A percentile compares a stretch with the other conserved stretches of the same genome.
These are phyloP conservation scores for Crax fasciolata DNA, from an alignment of 2,797 vertebrate genomes.

Conservation along the genomic window DNA sequence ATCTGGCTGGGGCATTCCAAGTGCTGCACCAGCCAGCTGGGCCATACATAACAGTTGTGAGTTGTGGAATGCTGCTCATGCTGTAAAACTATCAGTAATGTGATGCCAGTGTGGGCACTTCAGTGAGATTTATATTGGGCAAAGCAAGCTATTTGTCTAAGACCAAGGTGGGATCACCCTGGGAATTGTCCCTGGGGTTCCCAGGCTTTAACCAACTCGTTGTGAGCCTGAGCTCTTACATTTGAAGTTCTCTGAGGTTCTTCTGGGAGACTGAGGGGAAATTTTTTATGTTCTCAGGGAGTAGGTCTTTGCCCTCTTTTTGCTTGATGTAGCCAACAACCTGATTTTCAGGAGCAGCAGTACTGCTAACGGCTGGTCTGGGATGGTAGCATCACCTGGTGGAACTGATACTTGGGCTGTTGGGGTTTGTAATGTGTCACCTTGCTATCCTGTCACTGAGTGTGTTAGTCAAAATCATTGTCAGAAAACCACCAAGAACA, in stretches of 20 bases:
- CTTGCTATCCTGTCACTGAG: rapidly evolving
- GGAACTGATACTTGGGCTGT: background rate
- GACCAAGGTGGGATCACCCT: background rate
- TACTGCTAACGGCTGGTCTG: background rate
- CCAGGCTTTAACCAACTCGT: background rate
- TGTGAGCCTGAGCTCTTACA: background rate
- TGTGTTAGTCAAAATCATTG: background rate
- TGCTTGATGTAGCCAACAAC: background rate
- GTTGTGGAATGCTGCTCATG: background rate
- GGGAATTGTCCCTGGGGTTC: background rate
- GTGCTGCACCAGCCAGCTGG: background rate
- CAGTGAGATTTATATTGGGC: background rate
- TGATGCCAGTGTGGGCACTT: rapidly evolving
- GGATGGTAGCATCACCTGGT: background rate
- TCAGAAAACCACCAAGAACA: background rate
- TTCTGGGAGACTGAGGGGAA: background rate
- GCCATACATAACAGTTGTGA: rapidly evolving
- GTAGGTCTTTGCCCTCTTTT: background rate
- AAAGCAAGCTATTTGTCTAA: background rate
- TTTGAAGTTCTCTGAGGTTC: background rate
- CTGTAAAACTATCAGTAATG: rapidly evolving
- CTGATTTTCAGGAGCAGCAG: background rate
- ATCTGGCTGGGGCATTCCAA: background rate
- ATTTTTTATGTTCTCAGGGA: background rate
- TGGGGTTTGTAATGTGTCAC: background rate